Base-by-base conservation (phyloP, 2,797 vertebrate species). In the Perodicticus potto region DNA sequence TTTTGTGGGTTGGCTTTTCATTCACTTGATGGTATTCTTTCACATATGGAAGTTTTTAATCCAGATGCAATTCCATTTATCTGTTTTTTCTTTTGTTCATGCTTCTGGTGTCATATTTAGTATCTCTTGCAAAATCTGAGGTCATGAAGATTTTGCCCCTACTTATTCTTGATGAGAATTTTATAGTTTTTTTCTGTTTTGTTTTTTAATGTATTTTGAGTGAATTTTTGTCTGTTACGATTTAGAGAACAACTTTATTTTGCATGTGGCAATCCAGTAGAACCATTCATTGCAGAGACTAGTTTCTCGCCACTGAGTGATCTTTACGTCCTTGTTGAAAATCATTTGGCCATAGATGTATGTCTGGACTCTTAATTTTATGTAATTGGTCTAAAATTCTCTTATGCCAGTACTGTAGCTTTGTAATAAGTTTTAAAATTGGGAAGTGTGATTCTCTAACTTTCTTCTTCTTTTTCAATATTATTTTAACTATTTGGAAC, bases 391-490 rank as follows among this genome's bases (percentile, higher is more conserved):
- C 61, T 43, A 1, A 17, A 29, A 34, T 63, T 78, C 91, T 69
- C 63, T 91, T 20, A 17, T 57, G 55, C 55, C 55, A 57, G 55
- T 67, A 57, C 16, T 85, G 29, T 92, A 85, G 27, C 29, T 67
- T 85, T 57, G 29, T 85, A 73, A 16, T 77, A 85, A 55, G 59
- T 76, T 76, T 84, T 84, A 20, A 92, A 85, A 40, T 78, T 59
- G 49, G 1, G 17, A 70, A 86, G 8, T 59, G 8, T 59, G 73
- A 69, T 29, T 82, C 49, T 77, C 43, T 49, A 78, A 3, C 32
- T 86, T 86, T 92, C 45, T 69, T 92, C 45, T 69, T 86, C 37
- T 69, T 86, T 69, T 49, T 87, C 55, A 53, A 22, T 80, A 32
- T 43, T 72, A 14, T 80, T 80, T 86, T 93, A n/a, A 43, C 65